These are phyloP conservation scores for Copidosoma floridanum DNA, from an alignment of 1,140 invertebrate species.

Conservation along the genomic window DNA sequence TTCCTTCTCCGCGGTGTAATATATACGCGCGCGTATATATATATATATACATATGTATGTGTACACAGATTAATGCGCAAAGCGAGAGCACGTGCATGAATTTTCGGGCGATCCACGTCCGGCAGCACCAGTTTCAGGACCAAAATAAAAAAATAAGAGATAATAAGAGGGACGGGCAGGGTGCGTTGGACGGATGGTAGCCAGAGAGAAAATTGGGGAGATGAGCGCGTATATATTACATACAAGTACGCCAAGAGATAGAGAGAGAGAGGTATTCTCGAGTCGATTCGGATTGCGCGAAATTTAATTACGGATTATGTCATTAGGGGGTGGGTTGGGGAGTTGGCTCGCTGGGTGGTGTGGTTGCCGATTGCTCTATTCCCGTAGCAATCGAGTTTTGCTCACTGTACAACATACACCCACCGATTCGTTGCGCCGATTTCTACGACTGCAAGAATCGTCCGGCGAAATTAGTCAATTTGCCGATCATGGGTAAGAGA, in stretches of 20 bases:
- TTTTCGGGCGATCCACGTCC: constrained; percentile 9
- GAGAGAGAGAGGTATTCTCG: constrained; percentile 13
- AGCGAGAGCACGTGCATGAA: constrained; percentile 14
- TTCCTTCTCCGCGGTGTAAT: too few relatives aligned
- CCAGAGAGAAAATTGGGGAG: background rate
- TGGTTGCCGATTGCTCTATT: too few relatives aligned
- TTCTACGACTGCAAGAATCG: too few relatives aligned
- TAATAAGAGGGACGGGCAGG: background rate
- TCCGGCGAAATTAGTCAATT: background rate
- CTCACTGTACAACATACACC: too few relatives aligned
- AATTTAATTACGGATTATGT: constrained; percentile 7
- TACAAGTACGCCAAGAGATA: background rate
- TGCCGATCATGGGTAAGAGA: too few relatives aligned
- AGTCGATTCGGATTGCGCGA: background rate
- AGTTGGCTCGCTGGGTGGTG: background rate
- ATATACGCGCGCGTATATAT: too few relatives aligned
- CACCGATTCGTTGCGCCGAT: too few relatives aligned
- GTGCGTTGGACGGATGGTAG: background rate
- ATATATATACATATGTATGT: too few relatives aligned
- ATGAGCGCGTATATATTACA: background rate
- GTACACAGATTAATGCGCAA: constrained; percentile 13
- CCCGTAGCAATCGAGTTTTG: too few relatives aligned
- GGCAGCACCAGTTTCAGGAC: background rate
- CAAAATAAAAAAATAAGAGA: background rate
- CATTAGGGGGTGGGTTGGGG: background rate